phyloP scores from a whole-genome alignment of 2,797 vertebrate species.

The Chanos chanos region DNA sequence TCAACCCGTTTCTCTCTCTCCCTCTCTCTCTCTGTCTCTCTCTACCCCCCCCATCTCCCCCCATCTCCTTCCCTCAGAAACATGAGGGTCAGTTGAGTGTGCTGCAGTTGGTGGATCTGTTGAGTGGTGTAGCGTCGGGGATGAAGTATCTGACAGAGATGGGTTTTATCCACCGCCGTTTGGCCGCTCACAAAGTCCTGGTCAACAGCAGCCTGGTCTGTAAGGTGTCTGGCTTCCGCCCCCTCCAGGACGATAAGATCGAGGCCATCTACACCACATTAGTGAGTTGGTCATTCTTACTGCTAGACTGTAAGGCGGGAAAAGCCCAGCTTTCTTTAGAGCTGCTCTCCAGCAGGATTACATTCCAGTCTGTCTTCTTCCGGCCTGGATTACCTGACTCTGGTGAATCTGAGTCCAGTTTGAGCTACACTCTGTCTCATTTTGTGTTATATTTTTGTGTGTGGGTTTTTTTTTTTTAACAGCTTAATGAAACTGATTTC shows the following conservation, averaged over 20 bases:
- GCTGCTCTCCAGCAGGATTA: too few species aligned
- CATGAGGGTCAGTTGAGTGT: constrained; percentile 85
- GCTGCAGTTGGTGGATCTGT: constrained; percentile 83
- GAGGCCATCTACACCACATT: constrained; percentile 91
- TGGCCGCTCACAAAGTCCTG: constrained; percentile 90
- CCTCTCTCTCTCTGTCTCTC: background rate
- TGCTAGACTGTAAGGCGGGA: background rate
- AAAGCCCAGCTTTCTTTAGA: too few species aligned
- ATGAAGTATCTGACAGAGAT: constrained; percentile 97
- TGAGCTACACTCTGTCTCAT: too few species aligned
- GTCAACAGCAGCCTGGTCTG: constrained; percentile 84
- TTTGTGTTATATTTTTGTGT: too few species aligned
- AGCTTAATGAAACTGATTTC: too few species aligned
- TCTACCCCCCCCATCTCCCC: background rate
- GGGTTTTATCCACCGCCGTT: constrained; percentile 89
- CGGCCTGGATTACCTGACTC: too few species aligned
- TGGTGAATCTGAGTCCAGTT: too few species aligned
- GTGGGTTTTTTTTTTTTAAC: too few species aligned
- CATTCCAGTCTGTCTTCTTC: too few species aligned
- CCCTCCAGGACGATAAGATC: constrained; percentile 85
- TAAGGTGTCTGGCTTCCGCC: constrained; percentile 91
- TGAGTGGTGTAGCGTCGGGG: constrained; percentile 86
- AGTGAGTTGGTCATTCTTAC: constrained; percentile 66
- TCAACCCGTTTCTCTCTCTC: background rate
- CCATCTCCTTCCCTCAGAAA: constrained; percentile 64